These are phyloP conservation scores for Saguinus imperator DNA, from an alignment of 2,113 vertebrate genomes.

Conservation along the genomic window DNA sequence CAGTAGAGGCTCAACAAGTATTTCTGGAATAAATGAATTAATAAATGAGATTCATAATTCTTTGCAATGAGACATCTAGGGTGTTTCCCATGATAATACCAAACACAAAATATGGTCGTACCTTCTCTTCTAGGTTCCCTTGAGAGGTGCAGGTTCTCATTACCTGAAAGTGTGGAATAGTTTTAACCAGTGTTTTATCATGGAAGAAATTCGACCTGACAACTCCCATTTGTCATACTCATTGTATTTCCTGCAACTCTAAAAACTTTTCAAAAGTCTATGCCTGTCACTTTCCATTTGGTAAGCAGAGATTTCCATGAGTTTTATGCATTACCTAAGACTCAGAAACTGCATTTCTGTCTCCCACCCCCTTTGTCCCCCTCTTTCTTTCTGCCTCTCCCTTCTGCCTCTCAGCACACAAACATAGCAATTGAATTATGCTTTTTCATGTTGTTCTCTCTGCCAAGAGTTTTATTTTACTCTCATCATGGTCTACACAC, in stretches of 20 bases:
- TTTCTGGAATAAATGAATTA: conserved; percentile 57
- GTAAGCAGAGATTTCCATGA: not conserved
- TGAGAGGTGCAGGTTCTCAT: conserved; percentile 13
- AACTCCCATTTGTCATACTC: conserved; percentile 57
- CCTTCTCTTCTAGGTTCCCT: not conserved
- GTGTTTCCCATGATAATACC: conserved; percentile 34
- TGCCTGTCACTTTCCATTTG: conserved; percentile 29
- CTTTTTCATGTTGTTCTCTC: not conserved
- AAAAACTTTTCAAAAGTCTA: not conserved
- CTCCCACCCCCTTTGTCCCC: too few relatives aligned
- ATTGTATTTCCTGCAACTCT: conserved; percentile 53
- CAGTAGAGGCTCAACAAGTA: not conserved
- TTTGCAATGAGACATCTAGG: not conserved
- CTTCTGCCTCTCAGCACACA: not conserved
- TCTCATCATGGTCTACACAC: not conserved
- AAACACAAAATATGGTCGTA: conserved; percentile 7
- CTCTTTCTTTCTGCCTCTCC: not conserved
- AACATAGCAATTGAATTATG: not conserved
- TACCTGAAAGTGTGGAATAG: conserved; percentile 49
- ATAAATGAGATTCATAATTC: conserved; percentile 24
- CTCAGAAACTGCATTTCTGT: not conserved
- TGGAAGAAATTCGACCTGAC: conserved; percentile 37
- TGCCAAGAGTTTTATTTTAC: not conserved
- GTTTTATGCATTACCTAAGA: conserved; percentile 19
- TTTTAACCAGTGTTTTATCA: conserved; percentile 56